Evolutionary conservation across 2,113 vertebrate species (phyloP).

Genomic region (Apteryx owenii): DNA sequence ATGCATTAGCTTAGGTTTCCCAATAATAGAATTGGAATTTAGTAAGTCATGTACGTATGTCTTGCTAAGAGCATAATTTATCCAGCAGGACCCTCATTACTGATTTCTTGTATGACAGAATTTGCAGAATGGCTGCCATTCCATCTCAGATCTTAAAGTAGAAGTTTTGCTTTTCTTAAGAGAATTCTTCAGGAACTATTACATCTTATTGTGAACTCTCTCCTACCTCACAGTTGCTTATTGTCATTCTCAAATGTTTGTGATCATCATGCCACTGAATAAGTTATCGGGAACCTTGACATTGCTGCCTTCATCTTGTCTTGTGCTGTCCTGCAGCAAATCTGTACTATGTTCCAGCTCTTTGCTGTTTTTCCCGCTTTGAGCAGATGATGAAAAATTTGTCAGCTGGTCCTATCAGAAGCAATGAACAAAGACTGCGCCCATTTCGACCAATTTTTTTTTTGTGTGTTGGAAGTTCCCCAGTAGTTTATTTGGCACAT

Average conservation of each 20-base stretch:
- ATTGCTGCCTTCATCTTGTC: not conserved
- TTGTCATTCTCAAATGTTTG: not conserved
- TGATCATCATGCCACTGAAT: not conserved
- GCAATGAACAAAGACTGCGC: not conserved
- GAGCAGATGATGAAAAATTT: not conserved
- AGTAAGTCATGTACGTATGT: accelerated
- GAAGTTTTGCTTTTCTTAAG: not conserved
- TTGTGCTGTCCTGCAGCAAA: not conserved
- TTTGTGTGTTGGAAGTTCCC: not conserved
- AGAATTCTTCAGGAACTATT: not conserved
- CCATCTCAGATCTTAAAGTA: not conserved
- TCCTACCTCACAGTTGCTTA: not conserved
- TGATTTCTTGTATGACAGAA: not conserved
- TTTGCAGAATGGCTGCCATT: not conserved
- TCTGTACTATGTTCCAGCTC: not conserved
- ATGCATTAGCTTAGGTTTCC: not conserved
- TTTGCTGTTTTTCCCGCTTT: not conserved
- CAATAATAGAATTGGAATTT: not conserved
- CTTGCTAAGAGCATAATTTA: not conserved
- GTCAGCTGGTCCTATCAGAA: not conserved
- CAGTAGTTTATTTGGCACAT: not conserved
- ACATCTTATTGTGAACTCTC: not conserved
- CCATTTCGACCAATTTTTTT: not conserved
- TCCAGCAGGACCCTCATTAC: not conserved
- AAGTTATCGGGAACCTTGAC: not conserved